Evolutionary conservation across 2,888 invertebrate genomes (phyloP), one percentile per base, ranked within the genome.

Genomic region (Apodemia zela): DNA sequence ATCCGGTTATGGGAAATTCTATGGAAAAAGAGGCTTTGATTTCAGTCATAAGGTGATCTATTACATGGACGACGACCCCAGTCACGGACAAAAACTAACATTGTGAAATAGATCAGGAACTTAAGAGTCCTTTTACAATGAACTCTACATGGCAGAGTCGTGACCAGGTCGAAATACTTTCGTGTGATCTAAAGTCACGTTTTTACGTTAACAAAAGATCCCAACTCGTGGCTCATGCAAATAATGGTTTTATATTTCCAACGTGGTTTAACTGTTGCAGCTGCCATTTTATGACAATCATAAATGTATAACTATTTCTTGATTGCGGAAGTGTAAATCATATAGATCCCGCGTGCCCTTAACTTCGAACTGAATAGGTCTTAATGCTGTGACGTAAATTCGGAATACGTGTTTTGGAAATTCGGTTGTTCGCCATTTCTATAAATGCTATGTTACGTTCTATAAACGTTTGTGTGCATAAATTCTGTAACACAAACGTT

Each of bases 131-230:
- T 54, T 47, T 49, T 61, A 57, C 65, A 62, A 59, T 51, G 66
- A 66, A 77, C 49, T 17, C 49, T 49, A 49, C 49, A 21, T 51
- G 49, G 74, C 72, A 70, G 71, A 71, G 77, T 89, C 87, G 87
- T 87, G 87, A 87, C 83, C 79, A 76, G 77, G 72, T 78, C 76
- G 80, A 69, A 82, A 83, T 77, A 75, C 75, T 74, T 75, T 75
- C 73, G 75, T 79, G 77, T 75, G 74, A 72, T 78, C 74, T 71
- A 72, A 73, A 75, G 85, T 85, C 87, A 89, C 87, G 88, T 88
- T 87, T 82, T 75, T 81, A 76, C 42, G 78, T 76, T 76, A 74
- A 77, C 73, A 73, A 79, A 73, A 67, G 71, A 73, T 78, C 72
- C 70, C 68, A 73, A 71, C 70, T 75, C 77, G 76, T 80, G 76